Evolutionary conservation across 2,113 vertebrate species (phyloP), one percentile per base, ranked within the genome.

Genomic region (Triplophysa siluroides): DNA sequence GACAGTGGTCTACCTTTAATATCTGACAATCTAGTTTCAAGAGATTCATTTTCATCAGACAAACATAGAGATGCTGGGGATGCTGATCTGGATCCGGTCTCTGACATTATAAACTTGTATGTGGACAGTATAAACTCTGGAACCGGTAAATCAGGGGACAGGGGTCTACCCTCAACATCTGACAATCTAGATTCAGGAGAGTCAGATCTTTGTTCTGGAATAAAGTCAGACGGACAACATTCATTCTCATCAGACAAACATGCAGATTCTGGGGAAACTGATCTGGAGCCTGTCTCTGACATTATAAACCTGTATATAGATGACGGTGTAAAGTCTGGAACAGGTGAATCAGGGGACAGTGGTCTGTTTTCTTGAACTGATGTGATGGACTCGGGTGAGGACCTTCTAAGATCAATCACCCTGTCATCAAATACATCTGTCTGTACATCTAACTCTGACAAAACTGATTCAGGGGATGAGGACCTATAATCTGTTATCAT

Each of bases 131-230:
- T n/a, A 58, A 81, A 88, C 24, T 86, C 81, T 26, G 85, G 84
- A 65, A 85, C 8, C 65, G 85, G 82, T 18, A 67, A 78, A 82
- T 80, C 67, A 1, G 67, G 19, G 24, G 33, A 87, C 4, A 65
- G 62, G 26, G 71, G 70, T 56, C 87, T 73, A 33, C 64, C 73
- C 47, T 70, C 64, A 41, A 56, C 29, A 12, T 87, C 83, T 61
- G 78, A 83, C n/a, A 24, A 47, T 24, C 80, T 1, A 41, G 89
- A 91, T 64, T 85, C 76, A 80, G 88, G 86, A 73, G 86, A 91
- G 79, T 83, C 68, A 24, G 66, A 70, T 76, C 85, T 87, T 41
- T 84, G 47, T 8, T 79, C 83, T 65, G 21, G 0, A 71, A 4
- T 9, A 61, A 92, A 67, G 87, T 88, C 81, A 85, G 87, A 41